These are phyloP conservation scores for Sebastes itinus DNA, from an alignment of 2,797 vertebrate genomes.

Conservation along the genomic window DNA sequence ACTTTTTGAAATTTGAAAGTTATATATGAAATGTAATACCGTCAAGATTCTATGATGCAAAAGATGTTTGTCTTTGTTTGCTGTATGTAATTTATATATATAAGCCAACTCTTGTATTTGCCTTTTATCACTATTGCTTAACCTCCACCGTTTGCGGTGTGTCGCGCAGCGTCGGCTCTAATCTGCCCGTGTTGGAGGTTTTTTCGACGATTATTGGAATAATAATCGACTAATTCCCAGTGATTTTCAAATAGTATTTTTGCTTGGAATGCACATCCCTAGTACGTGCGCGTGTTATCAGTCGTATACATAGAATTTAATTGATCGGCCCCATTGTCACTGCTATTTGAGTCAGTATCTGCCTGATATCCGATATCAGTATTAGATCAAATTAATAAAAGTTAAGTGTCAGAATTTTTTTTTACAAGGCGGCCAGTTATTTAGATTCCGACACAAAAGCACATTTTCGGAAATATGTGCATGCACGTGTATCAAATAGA, in stretches of 20 bases:
- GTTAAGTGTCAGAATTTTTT: background rate
- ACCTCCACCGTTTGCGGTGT: background rate
- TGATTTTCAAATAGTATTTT: no score
- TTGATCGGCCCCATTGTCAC: no score
- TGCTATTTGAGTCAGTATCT: background rate
- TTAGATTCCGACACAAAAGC: background rate
- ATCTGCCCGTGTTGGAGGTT: no score
- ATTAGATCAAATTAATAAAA: background rate
- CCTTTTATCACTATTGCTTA: background rate
- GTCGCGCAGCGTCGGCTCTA: no score
- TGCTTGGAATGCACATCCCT: no score
- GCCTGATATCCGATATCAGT: background rate
- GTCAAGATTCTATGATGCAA: background rate
- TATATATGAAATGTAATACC: background rate
- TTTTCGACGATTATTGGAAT: no score
- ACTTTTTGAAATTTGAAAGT: background rate
- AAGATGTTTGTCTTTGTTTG: background rate
- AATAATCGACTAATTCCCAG: no score
- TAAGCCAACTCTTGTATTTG: background rate
- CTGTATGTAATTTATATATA: background rate
- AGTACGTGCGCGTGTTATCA: no score
- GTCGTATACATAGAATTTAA: no score
- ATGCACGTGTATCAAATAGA: background rate
- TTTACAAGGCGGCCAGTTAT: background rate
- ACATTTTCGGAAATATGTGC: background rate